Conservation (phyloP, 2,888 invertebrate species). For the Megalurothrips usitatus region DNA sequence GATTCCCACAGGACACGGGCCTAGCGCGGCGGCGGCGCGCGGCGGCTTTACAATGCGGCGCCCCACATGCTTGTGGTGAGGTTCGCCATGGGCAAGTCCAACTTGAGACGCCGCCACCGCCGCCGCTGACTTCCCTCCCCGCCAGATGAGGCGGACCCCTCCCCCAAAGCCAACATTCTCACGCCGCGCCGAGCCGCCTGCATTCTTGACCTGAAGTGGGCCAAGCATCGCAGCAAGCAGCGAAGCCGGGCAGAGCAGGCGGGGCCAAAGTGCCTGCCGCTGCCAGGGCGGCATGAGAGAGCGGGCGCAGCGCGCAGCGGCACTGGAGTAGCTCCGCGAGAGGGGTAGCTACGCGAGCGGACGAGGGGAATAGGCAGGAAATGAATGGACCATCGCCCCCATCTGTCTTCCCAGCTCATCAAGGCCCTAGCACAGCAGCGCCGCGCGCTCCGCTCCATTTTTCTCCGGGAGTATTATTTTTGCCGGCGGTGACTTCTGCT, state of each 20-base stretch:
- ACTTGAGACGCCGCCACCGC: neutral
- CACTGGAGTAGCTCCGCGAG: too few relatives aligned
- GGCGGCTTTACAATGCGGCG: neutral
- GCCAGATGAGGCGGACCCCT: neutral
- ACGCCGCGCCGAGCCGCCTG: too few relatives aligned
- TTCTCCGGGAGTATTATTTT: neutral
- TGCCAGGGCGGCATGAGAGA: neutral
- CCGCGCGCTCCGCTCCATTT: neutral
- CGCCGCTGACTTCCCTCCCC: neutral
- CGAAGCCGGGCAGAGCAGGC: neutral
- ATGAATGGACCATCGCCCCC: neutral
- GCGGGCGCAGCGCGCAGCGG: too few relatives aligned
- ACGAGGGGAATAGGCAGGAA: neutral
- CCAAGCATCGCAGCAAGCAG: too few relatives aligned
- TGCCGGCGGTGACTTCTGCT: neutral
- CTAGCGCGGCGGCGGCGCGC: neutral
- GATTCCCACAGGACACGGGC: too few relatives aligned
- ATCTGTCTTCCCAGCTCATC: conserved; percentile 1
- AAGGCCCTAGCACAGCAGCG: neutral
- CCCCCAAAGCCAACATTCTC: too few relatives aligned
- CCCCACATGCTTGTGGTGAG: too few relatives aligned
- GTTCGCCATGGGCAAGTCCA: neutral
- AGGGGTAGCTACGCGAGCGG: neutral
- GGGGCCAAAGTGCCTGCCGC: neutral
- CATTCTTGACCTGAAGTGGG: too few relatives aligned